A percentile compares a stretch with the other conserved stretches of the same genome.
These are phyloP conservation scores for Acronicta leporina DNA, from an alignment of 2,888 invertebrate genomes.

Conservation along the genomic window DNA sequence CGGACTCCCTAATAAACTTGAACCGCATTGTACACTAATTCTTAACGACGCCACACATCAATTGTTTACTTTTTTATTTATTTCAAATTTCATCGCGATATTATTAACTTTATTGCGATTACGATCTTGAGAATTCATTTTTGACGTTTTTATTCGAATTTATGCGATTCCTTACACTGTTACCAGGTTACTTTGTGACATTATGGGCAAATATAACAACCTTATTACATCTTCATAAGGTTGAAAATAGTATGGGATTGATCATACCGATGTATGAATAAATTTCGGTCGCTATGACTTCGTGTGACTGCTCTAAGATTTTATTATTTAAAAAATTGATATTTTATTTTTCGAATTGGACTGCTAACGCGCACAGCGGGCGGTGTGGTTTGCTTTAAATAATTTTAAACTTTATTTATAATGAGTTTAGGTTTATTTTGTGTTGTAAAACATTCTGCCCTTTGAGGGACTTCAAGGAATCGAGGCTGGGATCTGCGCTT, in stretches of 20 bases:
- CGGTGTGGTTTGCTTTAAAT: constrained; percentile 57
- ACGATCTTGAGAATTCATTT: constrained; percentile 87
- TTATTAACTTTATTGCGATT: constrained; percentile 88
- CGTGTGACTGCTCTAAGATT: constrained; percentile 86
- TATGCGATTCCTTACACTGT: constrained; percentile 78
- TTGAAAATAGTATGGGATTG: constrained; percentile 57
- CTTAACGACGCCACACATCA: constrained; percentile 76
- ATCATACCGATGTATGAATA: constrained; percentile 49
- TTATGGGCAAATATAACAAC: constrained; percentile 35
- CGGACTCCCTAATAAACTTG: constrained; percentile 57
- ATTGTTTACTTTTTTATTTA: constrained; percentile 83
- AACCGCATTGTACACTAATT: constrained; percentile 79
- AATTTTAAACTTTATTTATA: constrained; percentile 63
- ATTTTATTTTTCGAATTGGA: constrained; percentile 85
- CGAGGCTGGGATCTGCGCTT: constrained; percentile 67
- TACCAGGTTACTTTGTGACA: constrained; percentile 56
- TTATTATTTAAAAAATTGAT: constrained; percentile 87
- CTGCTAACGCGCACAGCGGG: constrained; percentile 87
- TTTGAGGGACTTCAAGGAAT: constrained; percentile 80
- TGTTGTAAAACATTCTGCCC: constrained; percentile 56
- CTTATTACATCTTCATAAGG: constrained; percentile 66
- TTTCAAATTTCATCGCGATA: constrained; percentile 86
- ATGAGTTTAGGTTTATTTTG: constrained; percentile 62
- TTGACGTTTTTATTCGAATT: constrained; percentile 88
- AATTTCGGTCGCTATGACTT: constrained; percentile 72